Percentiles rank a stretch among this genome's conserved stretches.
phyloP scores from a whole-genome alignment of 2,797 vertebrate genomes.

The Harpagifer antarcticus region DNA sequence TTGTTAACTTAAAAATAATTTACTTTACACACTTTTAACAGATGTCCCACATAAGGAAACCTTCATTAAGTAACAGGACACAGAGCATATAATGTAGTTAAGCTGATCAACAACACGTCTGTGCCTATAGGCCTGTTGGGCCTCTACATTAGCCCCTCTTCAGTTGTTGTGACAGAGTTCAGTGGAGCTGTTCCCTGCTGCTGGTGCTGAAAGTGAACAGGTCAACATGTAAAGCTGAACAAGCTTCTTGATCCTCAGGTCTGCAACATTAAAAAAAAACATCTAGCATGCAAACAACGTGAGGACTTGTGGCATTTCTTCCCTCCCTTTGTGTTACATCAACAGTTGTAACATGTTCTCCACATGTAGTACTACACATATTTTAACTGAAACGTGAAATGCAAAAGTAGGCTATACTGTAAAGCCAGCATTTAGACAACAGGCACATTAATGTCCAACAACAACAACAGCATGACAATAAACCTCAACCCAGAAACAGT shows the following conservation, averaged over 20 bases:
- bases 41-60: neutral
- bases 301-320: constrained; percentile 50
- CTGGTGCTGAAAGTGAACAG: constrained; percentile 70
- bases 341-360: constrained; percentile 7
- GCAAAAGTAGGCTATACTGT: neutral
- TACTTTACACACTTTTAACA: neutral
- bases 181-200: constrained; percentile 65
- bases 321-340: constrained; percentile 42
- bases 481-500: constrained; percentile 24
- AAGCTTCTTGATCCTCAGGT: neutral
- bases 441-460: constrained; percentile 11
- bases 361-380: constrained; percentile 20
- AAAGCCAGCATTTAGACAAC: constrained; percentile 2
- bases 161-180: constrained; percentile 9
- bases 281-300: constrained; percentile 24
- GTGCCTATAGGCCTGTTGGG: constrained; percentile 13
- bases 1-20: neutral
- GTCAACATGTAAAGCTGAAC: neutral
- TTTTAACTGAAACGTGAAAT: constrained; percentile 4
- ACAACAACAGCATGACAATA: constrained; percentile 10
- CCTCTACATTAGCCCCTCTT: constrained; percentile 19
- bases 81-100: neutral
- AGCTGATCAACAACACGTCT: constrained; percentile 28
- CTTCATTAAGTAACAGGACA: neutral
- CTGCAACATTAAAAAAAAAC: neutral